Conservation (phyloP, 2,797 vertebrate species). For the Acrossocheilus fasciatus region DNA sequence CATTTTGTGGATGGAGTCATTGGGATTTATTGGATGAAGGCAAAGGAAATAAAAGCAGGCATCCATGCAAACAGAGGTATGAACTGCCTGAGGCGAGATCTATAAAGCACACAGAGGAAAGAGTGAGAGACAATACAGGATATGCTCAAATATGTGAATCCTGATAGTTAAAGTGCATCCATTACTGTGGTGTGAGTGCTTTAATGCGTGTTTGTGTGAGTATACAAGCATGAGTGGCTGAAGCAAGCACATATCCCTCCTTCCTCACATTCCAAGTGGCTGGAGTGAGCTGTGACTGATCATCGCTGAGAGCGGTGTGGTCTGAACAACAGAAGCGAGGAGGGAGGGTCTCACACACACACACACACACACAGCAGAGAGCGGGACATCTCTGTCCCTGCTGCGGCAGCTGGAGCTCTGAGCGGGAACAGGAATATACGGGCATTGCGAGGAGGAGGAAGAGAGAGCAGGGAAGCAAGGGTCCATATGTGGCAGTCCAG, state of each 20-base stretch:
- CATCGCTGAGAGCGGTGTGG: conserved; percentile 59
- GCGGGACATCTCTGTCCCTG: conserved; percentile 44
- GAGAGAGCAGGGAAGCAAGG: conserved; percentile 24
- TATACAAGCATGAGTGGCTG: conserved; percentile 8
- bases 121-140: neutral
- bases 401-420: conserved; percentile 33
- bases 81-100: conserved; percentile 8
- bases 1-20: neutral
- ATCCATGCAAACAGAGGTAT: conserved; percentile 10
- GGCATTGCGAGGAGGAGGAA: conserved; percentile 6
- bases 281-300: conserved; percentile 61
- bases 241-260: conserved; percentile 55
- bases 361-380: conserved; percentile 42
- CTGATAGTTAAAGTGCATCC: conserved; percentile 25
- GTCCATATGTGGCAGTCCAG: conserved; percentile 60
- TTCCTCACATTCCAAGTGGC: conserved; percentile 59
- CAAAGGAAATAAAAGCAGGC: conserved; percentile 31
- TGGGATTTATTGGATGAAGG: conserved; percentile 26
- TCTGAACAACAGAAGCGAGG: conserved; percentile 50
- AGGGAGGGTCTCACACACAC: conserved; percentile 42
- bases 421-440: conserved; percentile 38
- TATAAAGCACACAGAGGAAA: conserved; percentile 28
- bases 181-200: conserved; percentile 2
- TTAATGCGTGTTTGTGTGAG: conserved; percentile 33
- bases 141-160: conserved; percentile 12